These are phyloP conservation scores for Gryon sp. DNA, from an alignment of 1,140 invertebrate genomes.

Conservation along the genomic window DNA sequence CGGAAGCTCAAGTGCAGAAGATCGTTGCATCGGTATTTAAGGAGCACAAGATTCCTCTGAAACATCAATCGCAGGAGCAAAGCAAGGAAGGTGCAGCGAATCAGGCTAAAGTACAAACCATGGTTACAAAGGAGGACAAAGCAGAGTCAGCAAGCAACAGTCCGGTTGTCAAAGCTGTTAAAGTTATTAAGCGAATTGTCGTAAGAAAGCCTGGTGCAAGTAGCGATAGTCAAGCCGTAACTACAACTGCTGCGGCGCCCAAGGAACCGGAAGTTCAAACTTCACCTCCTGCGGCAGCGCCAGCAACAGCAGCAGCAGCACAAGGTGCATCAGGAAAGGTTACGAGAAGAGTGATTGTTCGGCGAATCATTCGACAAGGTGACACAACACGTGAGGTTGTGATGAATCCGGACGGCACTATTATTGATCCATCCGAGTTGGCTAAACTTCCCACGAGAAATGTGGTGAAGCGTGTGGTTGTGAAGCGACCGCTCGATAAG, in stretches of 20 bases:
- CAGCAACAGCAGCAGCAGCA: conserved; percentile 5
- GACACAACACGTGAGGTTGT: conserved; percentile 75
- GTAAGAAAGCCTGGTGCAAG: conserved; percentile 69
- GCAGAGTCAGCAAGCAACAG: conserved; percentile 20
- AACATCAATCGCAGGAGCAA: conserved; percentile 70
- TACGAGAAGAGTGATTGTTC: conserved; percentile 74
- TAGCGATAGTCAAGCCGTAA: conserved; percentile 2
- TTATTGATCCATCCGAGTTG: conserved; percentile 76
- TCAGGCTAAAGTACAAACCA: conserved; percentile 19
- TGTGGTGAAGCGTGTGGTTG: conserved; percentile 77
- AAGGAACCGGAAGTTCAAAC: conserved; percentile 68
- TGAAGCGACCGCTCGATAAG: conserved; percentile 74
- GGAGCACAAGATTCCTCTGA: conserved; percentile 77
- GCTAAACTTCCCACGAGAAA: conserved; percentile 77
- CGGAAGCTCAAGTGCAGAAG: conserved; percentile 77
- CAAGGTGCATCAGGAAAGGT: conserved; percentile 64
- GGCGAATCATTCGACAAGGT: conserved; percentile 76
- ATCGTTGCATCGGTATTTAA: conserved; percentile 78
- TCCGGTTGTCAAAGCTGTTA: conserved; percentile 71
- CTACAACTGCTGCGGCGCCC: neutral
- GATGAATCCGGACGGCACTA: conserved; percentile 77
- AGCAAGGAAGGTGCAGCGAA: conserved; percentile 60
- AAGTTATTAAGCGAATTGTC: conserved; percentile 77
- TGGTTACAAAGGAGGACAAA: conserved; percentile 70
- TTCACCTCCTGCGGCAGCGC: conserved; percentile 1